These are phyloP conservation scores for Cryptotis parvus DNA, from an alignment of 2,113 vertebrate genomes.

Conservation along the genomic window DNA sequence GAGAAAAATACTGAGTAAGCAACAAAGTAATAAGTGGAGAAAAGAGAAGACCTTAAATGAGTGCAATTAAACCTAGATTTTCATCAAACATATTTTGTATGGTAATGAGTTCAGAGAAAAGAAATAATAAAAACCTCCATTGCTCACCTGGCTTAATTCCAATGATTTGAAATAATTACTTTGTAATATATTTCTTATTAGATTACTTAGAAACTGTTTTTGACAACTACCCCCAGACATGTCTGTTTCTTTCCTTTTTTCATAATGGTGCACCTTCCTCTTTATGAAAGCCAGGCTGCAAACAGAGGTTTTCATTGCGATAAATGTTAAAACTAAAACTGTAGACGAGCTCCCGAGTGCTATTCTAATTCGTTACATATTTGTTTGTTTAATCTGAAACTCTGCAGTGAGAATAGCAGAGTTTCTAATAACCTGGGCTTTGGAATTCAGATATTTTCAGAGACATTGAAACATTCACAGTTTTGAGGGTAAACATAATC, in stretches of 20 bases:
- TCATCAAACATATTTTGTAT: background rate
- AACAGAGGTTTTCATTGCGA: conserved; percentile 71
- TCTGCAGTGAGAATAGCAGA: conserved; percentile 66
- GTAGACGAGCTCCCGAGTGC: conserved; percentile 66
- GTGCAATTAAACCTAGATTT: background rate
- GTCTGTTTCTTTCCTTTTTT: conserved; percentile 59
- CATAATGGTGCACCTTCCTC: conserved; percentile 70
- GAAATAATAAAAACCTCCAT: conserved; percentile 29
- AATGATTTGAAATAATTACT: conserved; percentile 49
- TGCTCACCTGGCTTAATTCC: background rate
- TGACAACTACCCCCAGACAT: conserved; percentile 9
- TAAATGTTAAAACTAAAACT: conserved; percentile 79
- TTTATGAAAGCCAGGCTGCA: conserved; percentile 63
- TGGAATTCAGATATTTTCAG: conserved; percentile 70
- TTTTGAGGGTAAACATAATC: conserved; percentile 67
- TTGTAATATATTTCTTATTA: conserved; percentile 29
- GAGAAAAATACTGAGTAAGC: background rate
- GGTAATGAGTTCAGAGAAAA: background rate
- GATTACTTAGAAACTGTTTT: conserved; percentile 10
- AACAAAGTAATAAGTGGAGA: background rate
- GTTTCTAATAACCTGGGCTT: conserved; percentile 69
- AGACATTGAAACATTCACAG: conserved; percentile 49
- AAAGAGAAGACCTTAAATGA: background rate
- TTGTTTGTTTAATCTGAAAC: conserved; percentile 77
- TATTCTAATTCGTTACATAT: conserved; percentile 74